A percentile compares a stretch with the other conserved stretches of the same genome.
These are phyloP conservation scores for Alentia gelatinosa DNA, from an alignment of 2,888 invertebrate genomes.

Conservation along the genomic window DNA sequence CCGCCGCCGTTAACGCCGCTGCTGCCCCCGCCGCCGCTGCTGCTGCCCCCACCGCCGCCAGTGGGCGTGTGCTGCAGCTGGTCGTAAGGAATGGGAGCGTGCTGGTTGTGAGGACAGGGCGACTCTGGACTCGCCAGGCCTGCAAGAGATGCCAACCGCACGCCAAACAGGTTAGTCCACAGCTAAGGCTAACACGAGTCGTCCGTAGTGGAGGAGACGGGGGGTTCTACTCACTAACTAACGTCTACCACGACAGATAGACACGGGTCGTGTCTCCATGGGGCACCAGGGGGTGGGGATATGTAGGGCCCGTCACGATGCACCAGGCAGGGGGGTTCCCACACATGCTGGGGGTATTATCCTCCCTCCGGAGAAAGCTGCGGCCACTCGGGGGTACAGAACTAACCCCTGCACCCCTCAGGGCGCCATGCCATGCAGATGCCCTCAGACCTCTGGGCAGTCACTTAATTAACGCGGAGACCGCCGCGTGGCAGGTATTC, in stretches of 20 bases:
- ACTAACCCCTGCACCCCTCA: background rate
- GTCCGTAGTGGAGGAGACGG: background rate
- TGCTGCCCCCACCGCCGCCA: background rate
- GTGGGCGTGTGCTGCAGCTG: constrained; percentile 57
- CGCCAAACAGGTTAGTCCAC: constrained; percentile 32
- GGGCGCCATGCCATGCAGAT: background rate
- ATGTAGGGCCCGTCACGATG: background rate
- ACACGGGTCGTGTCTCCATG: background rate
- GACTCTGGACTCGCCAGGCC: constrained; percentile 63
- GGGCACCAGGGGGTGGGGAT: background rate
- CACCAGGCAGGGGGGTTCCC: background rate
- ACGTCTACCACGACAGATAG: background rate
- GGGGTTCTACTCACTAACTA: background rate
- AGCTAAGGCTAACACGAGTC: background rate
- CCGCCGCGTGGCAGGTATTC: too few species aligned
- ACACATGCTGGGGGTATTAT: background rate
- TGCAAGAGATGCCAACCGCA: constrained; percentile 54
- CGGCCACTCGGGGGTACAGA: background rate
- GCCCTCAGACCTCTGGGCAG: background rate
- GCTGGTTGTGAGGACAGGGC: constrained; percentile 67
- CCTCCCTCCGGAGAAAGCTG: background rate
- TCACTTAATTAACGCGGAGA: too few species aligned
- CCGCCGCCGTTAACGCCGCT: background rate
- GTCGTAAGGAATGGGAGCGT: constrained; percentile 67
- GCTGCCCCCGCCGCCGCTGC: background rate